Evolutionary conservation across 2,888 invertebrate species (phyloP), one percentile per base, ranked within the genome.

Genomic region (Drosophila greeni): DNA sequence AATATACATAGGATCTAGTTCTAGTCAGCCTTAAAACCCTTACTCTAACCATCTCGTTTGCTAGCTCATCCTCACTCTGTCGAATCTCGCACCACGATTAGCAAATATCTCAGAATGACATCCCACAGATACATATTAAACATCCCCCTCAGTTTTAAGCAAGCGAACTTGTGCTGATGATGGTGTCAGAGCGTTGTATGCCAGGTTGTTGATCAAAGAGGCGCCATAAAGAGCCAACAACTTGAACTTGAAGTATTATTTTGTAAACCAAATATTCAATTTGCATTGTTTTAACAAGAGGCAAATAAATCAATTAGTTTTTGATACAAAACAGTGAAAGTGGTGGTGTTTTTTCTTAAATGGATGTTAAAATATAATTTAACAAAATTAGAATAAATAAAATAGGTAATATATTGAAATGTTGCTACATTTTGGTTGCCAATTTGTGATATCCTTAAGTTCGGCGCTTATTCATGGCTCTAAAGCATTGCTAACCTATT

Each of bases 251-350:
- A 74, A 79, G 79, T 79, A 84, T 79, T 79, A 84, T 82, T 79
- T 84, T 82, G 70, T 79, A 70, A 57, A 81, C 72, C 76, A 82
- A 79, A 73, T 67, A 73, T 77, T 81, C 68, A 59, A 74, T 72
- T 76, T 73, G 58, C 69, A 82, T 74, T 69, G 71, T 73, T 79
- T 80, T 77, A 80, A 58, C 51, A 76, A 71, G 59, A 67, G 69
- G 58, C 70, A 72, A 65, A 68, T 70, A 57, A 73, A 73, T 61
- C 57, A 78, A 75, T 52, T 83, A 83, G 83, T 83, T 78, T 77
- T 72, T 82, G 80, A 76, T 80, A 72, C 26, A 76, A 72, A 78
- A 51, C 53, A 8, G 33, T 29, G 1, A 12, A 42, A 7, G 8
- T 12, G 2, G 2, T 34, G 11, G 3, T 12, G 9, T 12, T 42